Evolutionary conservation across 2,797 vertebrate species (phyloP), one percentile per base, ranked within the genome.

Genomic region (Pangasius sanitwongsei): DNA sequence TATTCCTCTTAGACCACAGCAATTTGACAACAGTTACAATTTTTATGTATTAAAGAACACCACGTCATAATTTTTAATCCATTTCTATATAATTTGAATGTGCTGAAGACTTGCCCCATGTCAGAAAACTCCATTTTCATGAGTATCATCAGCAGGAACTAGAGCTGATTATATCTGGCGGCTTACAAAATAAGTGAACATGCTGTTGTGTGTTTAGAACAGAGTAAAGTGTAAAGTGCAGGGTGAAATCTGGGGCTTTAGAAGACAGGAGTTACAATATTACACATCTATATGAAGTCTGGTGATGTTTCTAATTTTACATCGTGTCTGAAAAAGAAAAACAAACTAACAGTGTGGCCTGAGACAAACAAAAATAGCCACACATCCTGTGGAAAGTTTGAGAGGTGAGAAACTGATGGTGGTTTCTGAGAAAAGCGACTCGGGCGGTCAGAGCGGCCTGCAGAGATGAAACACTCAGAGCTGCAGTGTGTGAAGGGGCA

Each of bases 341-440:
- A 57, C 34, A 57, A 23, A 20, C 37, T 6, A 28, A 44, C 16
- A 5, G 6, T 65, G 80, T 83, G 86, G 63, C 48, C 48, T 63
- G 41, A 8, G 12, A 70, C 34, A 75, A 48, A 34, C 23, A 89
- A 25, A 77, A 86, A 88, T 84, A 85, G 65, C 70, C 16, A 18
- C 57, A 85, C 89, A 55, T 55, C 53, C 53, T 55, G 53, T 55
- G 53, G 53, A 55, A 55, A 55, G 53, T 55, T 55, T 55, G 2
- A 55, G 53, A 55, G 57, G 65, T 88, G 86, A 0, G 25, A 85
- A 63, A 75, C 59, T 41, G 16, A 11, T 50, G 34, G 53, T 86
- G 81, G 81, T 86, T 89, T 87, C 83, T 83, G 84, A 86, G 78
- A 88, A 59, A 82, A 89, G 44, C 28, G 15, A 6, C 37, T 67